phyloP scores from a whole-genome alignment of 53 echinoderm and acorn worm species.

The Henricia sp. region DNA sequence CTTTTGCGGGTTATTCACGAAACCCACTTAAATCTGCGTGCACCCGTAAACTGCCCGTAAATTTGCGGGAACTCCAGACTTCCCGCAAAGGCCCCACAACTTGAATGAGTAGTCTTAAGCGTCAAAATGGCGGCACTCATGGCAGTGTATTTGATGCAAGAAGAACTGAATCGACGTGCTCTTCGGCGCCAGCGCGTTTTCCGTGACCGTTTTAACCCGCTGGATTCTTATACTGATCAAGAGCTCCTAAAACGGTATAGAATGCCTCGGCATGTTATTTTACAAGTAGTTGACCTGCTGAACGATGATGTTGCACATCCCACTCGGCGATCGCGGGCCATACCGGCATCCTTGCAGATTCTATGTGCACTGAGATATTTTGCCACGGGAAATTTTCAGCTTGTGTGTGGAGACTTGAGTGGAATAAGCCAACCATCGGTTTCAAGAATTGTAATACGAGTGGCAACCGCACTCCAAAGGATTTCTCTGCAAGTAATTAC shows the following conservation, averaged over 20 bases:
- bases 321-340: no score
- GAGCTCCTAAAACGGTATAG: constrained; percentile 17
- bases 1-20: constrained; percentile 10
- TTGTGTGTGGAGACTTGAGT: constrained; percentile 17
- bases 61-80: constrained; percentile 15
- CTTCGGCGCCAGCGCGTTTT: constrained; percentile 15
- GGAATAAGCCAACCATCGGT: constrained; percentile 19
- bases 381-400: constrained; percentile 8
- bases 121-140: not conserved
- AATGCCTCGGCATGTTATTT: no score
- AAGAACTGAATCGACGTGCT: not conserved
- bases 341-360: constrained; percentile 13
- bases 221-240: constrained; percentile 2
- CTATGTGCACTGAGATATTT: constrained; percentile 14
- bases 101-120: no score
- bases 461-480: constrained; percentile 15
- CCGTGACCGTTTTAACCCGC: not conserved
- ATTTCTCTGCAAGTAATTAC: not conserved
- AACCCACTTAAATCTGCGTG: constrained; percentile 9
- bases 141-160: not conserved
- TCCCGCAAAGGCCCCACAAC: no score
- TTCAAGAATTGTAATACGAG: constrained; percentile 8
- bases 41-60: constrained; percentile 9
- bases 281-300: no score
- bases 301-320: constrained; percentile 22